phyloP scores from a whole-genome alignment of 2,888 invertebrate species.

The Gymnocheta viridis region DNA sequence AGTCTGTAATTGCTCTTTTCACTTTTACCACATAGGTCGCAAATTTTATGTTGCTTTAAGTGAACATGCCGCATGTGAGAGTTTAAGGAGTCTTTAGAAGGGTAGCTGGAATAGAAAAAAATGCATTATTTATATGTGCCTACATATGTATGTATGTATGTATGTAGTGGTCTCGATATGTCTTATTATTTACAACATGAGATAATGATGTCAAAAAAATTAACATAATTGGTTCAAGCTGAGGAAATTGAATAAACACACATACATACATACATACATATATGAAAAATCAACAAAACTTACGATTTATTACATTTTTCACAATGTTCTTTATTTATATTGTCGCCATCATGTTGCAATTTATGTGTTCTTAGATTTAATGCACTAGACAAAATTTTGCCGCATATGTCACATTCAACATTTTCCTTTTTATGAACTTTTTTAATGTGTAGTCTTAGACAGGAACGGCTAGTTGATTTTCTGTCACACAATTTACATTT shows the following conservation, averaged over 20 bases:
- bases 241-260: too few species aligned
- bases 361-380: conserved; percentile 39
- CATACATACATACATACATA: not conserved
- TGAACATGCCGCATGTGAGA: conserved; percentile 69
- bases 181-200: too few species aligned
- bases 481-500: conserved; percentile 75
- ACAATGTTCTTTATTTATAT: conserved; percentile 77
- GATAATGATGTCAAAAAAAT: too few species aligned
- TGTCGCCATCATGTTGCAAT: conserved; percentile 78
- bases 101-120: conserved; percentile 74
- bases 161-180: too few species aligned
- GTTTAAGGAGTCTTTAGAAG: conserved; percentile 68
- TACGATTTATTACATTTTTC: conserved; percentile 79
- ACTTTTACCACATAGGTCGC: conserved; percentile 79
- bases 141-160: too few species aligned
- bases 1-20: conserved; percentile 64
- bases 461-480: conserved; percentile 75
- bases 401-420: conserved; percentile 45
- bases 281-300: conserved; percentile 58
- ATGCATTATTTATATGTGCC: not conserved
- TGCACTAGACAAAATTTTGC: conserved; percentile 22
- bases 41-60: conserved; percentile 76
- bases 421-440: conserved; percentile 22
- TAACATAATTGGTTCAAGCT: too few species aligned
- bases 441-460: conserved; percentile 76